phyloP scores from a whole-genome alignment of 2,797 vertebrate genomes.

The Manis pentadactyla region DNA sequence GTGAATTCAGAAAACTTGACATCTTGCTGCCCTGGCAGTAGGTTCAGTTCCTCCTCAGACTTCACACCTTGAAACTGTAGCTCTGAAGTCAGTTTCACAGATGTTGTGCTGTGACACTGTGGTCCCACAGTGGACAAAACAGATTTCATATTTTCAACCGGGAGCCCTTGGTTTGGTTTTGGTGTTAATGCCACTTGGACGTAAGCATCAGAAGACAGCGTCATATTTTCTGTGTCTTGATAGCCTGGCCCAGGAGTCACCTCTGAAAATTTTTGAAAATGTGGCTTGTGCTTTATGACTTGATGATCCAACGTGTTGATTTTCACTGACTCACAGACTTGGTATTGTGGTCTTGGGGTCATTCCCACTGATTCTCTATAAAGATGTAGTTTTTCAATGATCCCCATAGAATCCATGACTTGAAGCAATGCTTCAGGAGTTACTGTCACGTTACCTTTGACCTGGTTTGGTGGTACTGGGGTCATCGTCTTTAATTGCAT shows the following conservation, averaged over 20 bases:
- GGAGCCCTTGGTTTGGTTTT: neutral
- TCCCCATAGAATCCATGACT: constrained; percentile 53
- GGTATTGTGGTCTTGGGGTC: constrained; percentile 10
- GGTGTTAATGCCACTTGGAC: neutral
- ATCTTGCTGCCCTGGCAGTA: constrained; percentile 1
- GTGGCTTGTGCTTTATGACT: neutral
- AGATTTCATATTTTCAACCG: constrained; percentile 22
- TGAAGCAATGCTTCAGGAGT: constrained; percentile 63
- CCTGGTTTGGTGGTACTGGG: neutral
- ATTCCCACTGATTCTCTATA: neutral
- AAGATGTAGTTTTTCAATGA: constrained; percentile 50
- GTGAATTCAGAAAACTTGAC: constrained; percentile 6
- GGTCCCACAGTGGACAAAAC: neutral
- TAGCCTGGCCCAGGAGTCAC: neutral
- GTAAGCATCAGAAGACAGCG: neutral
- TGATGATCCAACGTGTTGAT: neutral
- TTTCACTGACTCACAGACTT: constrained; percentile 29
- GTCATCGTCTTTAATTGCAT: neutral
- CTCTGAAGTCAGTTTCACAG: neutral
- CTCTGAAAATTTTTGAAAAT: neutral
- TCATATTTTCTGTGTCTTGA: neutral
- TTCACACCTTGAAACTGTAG: constrained; percentile 25
- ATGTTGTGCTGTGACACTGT: constrained; percentile 21
- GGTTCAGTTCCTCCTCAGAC: neutral
- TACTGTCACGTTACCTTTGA: constrained; percentile 29